Base-by-base conservation (phyloP, 2,797 vertebrate species). In the Sebastes flavidus region DNA sequence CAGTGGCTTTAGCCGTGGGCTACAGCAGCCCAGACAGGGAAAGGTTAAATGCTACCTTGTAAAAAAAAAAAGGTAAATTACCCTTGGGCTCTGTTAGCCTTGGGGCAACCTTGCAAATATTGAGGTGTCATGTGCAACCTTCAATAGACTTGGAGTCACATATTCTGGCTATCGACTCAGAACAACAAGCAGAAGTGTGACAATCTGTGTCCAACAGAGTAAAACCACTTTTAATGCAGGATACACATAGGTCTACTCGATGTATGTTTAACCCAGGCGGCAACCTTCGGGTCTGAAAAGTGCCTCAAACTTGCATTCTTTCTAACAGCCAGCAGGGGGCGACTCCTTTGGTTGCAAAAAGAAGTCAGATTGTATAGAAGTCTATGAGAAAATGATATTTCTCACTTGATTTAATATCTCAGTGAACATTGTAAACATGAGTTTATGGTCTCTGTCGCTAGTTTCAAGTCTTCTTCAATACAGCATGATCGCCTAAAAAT, bases 21-120 rank as follows among this genome's bases (percentile, higher is more conserved):
- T 58, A 74, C 24, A 58, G 77, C 42, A 49, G 65, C 56, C 18
- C 36, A 61, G 66, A 66, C 46, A 79, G 34, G 12, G 12, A 78
- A 78, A 78, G 77, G 68, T 80, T 83, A 84, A 83, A 77, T 61
- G 29, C 25, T 61, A 29, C 52, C 59, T 27, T 60, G 62, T 29
- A 14, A 65, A 55, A 75, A 58, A 24, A 24, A 30, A 34, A 58
- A 36, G 16, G 12, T 25, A 68, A 81, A 72, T 76, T 68, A 69
- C 72, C 82, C 65, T 13, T 16, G 54, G 63, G 80, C 73, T 74
- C 62, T 65, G 12, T 61, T 70, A 78, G 66, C 84, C 75, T 83
- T 16, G 56, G 54, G 72, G 58, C 59, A 58, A 25, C 32, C 25
- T 69, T 62, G 62, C 22, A 58, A 80, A 85, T 76, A 38, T 6